These are phyloP conservation scores for Neoseiulus cucumeris DNA, from an alignment of 1,140 invertebrate species.

Conservation along the genomic window DNA sequence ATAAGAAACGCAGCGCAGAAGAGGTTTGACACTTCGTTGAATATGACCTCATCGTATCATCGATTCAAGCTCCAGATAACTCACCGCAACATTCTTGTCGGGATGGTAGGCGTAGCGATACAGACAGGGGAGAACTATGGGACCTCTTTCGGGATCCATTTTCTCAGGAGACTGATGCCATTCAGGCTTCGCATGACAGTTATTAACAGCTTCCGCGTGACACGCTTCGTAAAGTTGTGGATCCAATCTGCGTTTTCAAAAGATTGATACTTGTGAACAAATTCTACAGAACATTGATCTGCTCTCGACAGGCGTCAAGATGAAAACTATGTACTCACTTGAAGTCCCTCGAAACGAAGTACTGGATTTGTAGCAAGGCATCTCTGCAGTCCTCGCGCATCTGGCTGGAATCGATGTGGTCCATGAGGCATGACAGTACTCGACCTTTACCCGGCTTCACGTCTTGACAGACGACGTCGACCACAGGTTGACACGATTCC, in stretches of 20 bases:
- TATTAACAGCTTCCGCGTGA: slow-evolving; percentile 54
- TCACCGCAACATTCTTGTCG: slow-evolving; percentile 38
- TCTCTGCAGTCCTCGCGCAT: slow-evolving; percentile 79
- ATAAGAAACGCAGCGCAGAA: too few relatives aligned
- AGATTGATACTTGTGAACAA: neutral
- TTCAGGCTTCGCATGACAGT: slow-evolving; percentile 54
- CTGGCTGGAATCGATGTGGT: slow-evolving; percentile 54
- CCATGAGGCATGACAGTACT: slow-evolving; percentile 81
- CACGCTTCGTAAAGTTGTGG: slow-evolving; percentile 68
- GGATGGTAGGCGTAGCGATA: slow-evolving; percentile 62
- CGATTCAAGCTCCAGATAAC: slow-evolving; percentile 9
- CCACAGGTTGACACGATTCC: slow-evolving; percentile 60
- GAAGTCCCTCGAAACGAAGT: slow-evolving; percentile 84
- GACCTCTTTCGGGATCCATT: slow-evolving; percentile 45
- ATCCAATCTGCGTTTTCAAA: slow-evolving; percentile 40
- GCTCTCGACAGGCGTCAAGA: too few relatives aligned
- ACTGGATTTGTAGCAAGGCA: slow-evolving; percentile 82
- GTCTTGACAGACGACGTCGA: slow-evolving; percentile 33
- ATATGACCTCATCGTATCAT: too few relatives aligned
- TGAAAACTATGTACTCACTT: slow-evolving; percentile 36
- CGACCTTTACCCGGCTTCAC: slow-evolving; percentile 26
- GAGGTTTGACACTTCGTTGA: too few relatives aligned
- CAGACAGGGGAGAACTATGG: slow-evolving; percentile 72
- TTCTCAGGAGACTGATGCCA: slow-evolving; percentile 41
- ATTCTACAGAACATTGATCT: neutral